Percentiles rank a stretch among this genome's conserved stretches.
phyloP scores from a whole-genome alignment of 1,140 invertebrate genomes.

The Calycopis cecrops region DNA sequence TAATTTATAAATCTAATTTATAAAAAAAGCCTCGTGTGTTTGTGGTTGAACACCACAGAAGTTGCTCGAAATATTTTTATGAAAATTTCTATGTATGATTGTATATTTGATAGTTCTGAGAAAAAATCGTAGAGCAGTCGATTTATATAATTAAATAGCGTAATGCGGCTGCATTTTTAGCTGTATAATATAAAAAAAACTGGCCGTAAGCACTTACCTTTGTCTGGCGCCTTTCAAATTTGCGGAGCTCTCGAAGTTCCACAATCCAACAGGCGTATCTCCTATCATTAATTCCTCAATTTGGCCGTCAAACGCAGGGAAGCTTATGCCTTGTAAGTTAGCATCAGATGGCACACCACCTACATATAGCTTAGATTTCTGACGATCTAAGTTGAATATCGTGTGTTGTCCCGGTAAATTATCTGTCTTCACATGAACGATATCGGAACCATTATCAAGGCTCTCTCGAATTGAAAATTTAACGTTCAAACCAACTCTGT shows the following conservation, averaged over 20 bases:
- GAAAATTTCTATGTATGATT: too few relatives aligned
- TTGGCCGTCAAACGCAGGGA: slow-evolving; percentile 88
- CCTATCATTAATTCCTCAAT: slow-evolving; percentile 95
- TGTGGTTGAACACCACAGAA: too few relatives aligned
- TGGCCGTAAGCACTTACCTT: slow-evolving; percentile 73
- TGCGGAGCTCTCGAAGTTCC: slow-evolving; percentile 93
- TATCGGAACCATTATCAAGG: slow-evolving; percentile 76
- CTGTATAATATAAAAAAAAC: too few relatives aligned
- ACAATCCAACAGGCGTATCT: slow-evolving; percentile 91
- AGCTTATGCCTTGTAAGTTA: slow-evolving; percentile 81
- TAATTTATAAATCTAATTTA: too few relatives aligned
- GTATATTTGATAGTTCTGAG: too few relatives aligned
- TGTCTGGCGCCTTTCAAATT: slow-evolving; percentile 84
- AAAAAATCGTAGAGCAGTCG: too few relatives aligned
- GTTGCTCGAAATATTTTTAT: too few relatives aligned
- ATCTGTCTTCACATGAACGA: slow-evolving; percentile 75
- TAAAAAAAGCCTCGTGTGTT: too few relatives aligned
- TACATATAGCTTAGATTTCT: slow-evolving; percentile 91
- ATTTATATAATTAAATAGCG: too few relatives aligned
- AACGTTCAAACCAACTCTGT: slow-evolving; percentile 82
- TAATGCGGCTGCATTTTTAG: too few relatives aligned
- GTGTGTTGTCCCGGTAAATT: slow-evolving; percentile 82
- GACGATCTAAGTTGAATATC: slow-evolving; percentile 90
- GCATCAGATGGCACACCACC: slow-evolving; percentile 86
- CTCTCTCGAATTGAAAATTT: slow-evolving; percentile 89